Conservation (phyloP, 2,888 invertebrate genomes). For the Fissipunctia ypsillon region DNA sequence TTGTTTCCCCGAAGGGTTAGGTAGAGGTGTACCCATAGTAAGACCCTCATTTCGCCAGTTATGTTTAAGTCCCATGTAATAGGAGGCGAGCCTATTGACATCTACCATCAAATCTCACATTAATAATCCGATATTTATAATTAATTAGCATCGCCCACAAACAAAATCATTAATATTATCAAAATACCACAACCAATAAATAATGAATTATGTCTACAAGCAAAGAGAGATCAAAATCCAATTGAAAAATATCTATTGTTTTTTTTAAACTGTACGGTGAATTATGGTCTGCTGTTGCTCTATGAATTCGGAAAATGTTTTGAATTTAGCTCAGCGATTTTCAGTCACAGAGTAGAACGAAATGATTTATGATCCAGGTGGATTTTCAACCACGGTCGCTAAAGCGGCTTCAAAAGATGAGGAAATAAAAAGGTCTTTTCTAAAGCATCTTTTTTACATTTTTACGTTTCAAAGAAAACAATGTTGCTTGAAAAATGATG, state of each 20-base stretch:
- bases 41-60: no score
- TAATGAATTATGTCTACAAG: conserved; percentile 7
- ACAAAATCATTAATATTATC: background rate
- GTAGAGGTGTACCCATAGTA: no score
- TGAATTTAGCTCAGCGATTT: conserved; percentile 44
- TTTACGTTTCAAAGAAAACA: conserved; percentile 7
- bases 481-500: background rate
- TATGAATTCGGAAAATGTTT: conserved; percentile 48
- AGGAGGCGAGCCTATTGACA: no score
- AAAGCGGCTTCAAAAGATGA: conserved; percentile 29
- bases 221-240: background rate
- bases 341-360: conserved; percentile 30
- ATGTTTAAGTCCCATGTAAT: no score
- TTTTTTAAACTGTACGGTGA: background rate
- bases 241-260: conserved; percentile 3
- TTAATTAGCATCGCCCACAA: background rate
- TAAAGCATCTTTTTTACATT: conserved; percentile 3
- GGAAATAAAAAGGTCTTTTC: conserved; percentile 33
- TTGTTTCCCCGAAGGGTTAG: no score
- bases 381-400: conserved; percentile 34
- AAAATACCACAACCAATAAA: background rate
- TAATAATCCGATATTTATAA: background rate
- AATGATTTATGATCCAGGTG: conserved; percentile 55
- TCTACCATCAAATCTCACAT: background rate
- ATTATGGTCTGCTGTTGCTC: conserved; percentile 22